These are phyloP conservation scores for Darevskia mixta DNA, from an alignment of 2,797 vertebrate species.

Conservation along the genomic window DNA sequence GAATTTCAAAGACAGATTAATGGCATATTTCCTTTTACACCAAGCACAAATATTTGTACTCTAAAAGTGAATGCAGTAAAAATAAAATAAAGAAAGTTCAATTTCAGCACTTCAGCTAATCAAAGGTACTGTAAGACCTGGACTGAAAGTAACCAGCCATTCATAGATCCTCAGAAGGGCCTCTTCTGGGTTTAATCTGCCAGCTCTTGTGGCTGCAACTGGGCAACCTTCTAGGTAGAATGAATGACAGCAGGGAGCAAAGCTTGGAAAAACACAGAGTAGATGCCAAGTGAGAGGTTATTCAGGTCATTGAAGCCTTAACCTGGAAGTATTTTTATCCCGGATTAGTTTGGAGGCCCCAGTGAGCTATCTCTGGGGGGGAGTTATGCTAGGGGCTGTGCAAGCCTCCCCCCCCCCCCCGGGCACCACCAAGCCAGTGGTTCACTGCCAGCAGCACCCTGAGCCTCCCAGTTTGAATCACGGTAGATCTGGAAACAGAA, in stretches of 20 bases:
- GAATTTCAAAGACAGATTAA: background rate
- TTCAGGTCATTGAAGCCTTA: background rate
- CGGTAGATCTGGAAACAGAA: background rate
- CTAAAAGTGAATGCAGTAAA: background rate
- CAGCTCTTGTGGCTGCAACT: background rate
- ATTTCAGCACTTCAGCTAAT: background rate
- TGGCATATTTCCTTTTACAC: constrained; percentile 16
- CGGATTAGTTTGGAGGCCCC: background rate
- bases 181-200: background rate
- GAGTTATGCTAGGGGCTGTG: background rate
- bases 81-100: background rate
- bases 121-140: background rate
- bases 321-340: background rate
- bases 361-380: background rate
- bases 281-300: background rate
- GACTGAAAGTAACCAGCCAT: background rate
- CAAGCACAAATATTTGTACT: constrained; percentile 1
- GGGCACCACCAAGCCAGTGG: background rate
- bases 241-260: background rate
- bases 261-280: background rate
- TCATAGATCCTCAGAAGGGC: background rate
- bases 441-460: background rate
- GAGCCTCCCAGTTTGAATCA: background rate
- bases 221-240: background rate
- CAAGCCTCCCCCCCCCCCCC: background rate